Base-by-base conservation (phyloP, 2,888 invertebrate genomes). In the Gandaritis pyraliata region DNA sequence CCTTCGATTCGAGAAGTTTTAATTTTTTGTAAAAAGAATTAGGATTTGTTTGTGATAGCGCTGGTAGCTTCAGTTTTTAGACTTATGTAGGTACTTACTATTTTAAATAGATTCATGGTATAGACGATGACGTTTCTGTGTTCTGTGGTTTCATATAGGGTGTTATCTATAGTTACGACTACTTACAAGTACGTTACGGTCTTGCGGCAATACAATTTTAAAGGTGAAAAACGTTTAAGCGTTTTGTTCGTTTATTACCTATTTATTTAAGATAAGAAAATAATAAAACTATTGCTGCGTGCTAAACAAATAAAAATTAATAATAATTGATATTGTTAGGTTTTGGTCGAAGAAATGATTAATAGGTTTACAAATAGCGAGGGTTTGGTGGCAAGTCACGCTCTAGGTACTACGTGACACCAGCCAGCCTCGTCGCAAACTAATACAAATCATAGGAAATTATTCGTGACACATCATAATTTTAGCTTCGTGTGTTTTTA, bases 361-460 rank as follows among this genome's bases (percentile, higher is more conserved):
- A 88, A 90, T 90, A 72, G 81, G 66, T 59, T 64, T 79, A 84
- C 85, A 86, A 88, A 87, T 84, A 80, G 75, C 76, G 72, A 73
- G 75, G 77, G 74, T 67, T 70, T 73, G 71, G 68, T 54, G 67
- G 74, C 81, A 58, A 86, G 86, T 88, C 87, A 89, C 81, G 87
- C 77, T 81, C 87, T 72, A 85, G 87, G 87, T 75, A 87, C 87
- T 52, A 78, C 73, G 73, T 84, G 86, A 82, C 79, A 87, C 86
- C 79, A 59, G 13, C 12, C 43, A 43, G 16, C 16, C 54, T 58
- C n/a, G 54, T 60, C 49, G 54, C 47, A 41, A n/a, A 18, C 33
- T 16, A 29, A 55, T 47, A 7, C 33, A 53, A 47, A 13, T 29
- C 10, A 46, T 45, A 45, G 16, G 5, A 29, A 43, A 52, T 51